Evolutionary conservation across 2,797 vertebrate species (phyloP).

Genomic region (Scolopax bukidnonensis): DNA sequence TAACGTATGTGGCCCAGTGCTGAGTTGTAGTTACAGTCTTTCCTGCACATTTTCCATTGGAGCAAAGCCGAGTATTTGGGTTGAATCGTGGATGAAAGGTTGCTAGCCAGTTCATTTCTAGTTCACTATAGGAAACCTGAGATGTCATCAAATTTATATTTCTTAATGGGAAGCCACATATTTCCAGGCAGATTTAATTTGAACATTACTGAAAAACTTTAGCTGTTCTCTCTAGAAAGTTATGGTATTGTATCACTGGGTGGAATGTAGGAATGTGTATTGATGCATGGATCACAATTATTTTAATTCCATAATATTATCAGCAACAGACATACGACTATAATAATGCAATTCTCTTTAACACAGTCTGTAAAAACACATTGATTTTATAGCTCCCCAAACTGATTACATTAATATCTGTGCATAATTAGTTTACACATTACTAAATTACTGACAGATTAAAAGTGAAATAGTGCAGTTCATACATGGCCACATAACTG

Average conservation of each 20-base stretch:
- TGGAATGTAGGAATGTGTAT: constrained; percentile 67
- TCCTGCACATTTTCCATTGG: background rate
- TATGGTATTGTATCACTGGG: background rate
- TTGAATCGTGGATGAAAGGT: constrained; percentile 1
- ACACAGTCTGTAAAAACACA: constrained; percentile 89
- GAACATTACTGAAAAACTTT: background rate
- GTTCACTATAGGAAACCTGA: background rate
- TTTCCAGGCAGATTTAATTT: constrained; percentile 1
- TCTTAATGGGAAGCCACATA: background rate
- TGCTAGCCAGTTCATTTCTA: background rate
- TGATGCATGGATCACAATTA: constrained; percentile 81
- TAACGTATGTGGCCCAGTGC: background rate
- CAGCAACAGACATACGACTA: constrained; percentile 88
- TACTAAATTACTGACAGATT: constrained; percentile 99
- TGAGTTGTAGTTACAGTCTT: background rate
- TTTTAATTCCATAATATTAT: constrained; percentile 90
- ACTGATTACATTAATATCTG: constrained; percentile 99
- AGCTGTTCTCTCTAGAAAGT: background rate
- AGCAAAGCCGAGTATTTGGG: background rate
- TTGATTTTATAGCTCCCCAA: constrained; percentile 95
- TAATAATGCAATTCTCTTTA: constrained; percentile 90
- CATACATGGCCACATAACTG: constrained; percentile 96
- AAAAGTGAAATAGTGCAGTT: constrained; percentile 99
- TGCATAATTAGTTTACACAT: constrained; percentile 99
- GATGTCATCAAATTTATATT: constrained; percentile 9